Percentiles rank a stretch among this genome's conserved stretches.
These are phyloP conservation scores for Hemiscyllium ocellatum DNA, from an alignment of 2,113 vertebrate species.

Conservation along the genomic window DNA sequence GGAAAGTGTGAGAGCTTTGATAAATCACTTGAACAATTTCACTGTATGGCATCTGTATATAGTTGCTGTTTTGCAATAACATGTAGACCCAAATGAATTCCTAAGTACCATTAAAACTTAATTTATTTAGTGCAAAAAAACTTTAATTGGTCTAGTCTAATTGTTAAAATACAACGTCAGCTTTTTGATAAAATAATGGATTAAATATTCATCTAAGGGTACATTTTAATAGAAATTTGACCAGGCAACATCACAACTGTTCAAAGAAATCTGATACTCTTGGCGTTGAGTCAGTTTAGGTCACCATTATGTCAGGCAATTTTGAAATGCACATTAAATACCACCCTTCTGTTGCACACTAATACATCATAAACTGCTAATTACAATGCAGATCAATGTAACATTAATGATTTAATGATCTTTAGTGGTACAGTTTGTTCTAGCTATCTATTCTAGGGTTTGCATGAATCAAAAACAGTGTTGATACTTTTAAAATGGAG, in stretches of 20 bases:
- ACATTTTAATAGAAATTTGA: background rate
- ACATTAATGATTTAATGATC: background rate
- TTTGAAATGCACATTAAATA: background rate
- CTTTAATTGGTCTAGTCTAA: constrained; percentile 1
- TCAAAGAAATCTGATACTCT: background rate
- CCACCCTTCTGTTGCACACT: background rate
- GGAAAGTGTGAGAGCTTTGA: background rate
- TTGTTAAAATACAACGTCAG: background rate
- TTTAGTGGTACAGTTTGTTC: background rate
- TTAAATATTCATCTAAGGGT: background rate
- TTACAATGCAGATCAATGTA: background rate
- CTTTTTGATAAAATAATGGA: background rate
- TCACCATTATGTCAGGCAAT: background rate
- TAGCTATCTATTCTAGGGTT: background rate
- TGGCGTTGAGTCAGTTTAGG: background rate
- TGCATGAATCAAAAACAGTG: background rate
- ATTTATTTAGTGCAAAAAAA: background rate
- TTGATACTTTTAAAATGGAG: background rate
- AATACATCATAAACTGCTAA: background rate
- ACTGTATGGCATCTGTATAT: background rate
- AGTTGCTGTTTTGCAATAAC: background rate
- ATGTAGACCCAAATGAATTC: background rate
- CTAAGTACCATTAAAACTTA: constrained; percentile 2
- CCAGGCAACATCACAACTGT: background rate
- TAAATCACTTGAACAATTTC: constrained; percentile 5